Percentiles rank a stretch among this genome's conserved stretches.
phyloP scores from a whole-genome alignment of 2,113 vertebrate genomes.

The Redunca redunca region DNA sequence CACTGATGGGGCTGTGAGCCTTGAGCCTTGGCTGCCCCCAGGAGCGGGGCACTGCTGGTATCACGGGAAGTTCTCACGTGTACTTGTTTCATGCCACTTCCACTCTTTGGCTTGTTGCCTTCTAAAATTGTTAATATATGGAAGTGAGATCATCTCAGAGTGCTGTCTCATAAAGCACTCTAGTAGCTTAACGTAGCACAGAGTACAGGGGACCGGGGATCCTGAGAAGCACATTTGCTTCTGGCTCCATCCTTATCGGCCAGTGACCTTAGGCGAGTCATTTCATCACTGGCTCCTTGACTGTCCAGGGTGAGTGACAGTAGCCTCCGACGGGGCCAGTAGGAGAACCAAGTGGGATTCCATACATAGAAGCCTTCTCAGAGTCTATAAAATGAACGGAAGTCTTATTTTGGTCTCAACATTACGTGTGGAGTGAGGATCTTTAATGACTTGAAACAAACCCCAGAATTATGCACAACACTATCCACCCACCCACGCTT shows the following conservation, averaged over 20 bases:
- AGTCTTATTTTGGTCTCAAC: constrained; percentile 31
- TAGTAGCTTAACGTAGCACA: neutral
- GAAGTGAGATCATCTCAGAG: constrained; percentile 45
- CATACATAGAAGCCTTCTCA: neutral
- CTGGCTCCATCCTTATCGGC: neutral
- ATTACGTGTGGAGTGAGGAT: constrained; percentile 47
- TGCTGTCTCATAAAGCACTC: neutral
- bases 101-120: neutral
- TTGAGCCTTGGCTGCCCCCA: neutral
- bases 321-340: neutral
- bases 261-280: constrained; percentile 27
- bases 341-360: neutral
- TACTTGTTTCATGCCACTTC: neutral
- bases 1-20: neutral
- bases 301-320: neutral
- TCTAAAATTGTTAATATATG: constrained; percentile 19
- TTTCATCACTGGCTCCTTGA: neutral
- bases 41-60: neutral
- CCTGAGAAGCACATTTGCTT: neutral
- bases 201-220: neutral
- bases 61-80: neutral
- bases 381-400: neutral
- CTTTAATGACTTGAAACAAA: constrained; percentile 67
- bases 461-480: constrained; percentile 51
- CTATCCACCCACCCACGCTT: constrained; percentile 42